Conservation (phyloP, 2,888 invertebrate genomes). For the Caenorhabditis sinica region DNA sequence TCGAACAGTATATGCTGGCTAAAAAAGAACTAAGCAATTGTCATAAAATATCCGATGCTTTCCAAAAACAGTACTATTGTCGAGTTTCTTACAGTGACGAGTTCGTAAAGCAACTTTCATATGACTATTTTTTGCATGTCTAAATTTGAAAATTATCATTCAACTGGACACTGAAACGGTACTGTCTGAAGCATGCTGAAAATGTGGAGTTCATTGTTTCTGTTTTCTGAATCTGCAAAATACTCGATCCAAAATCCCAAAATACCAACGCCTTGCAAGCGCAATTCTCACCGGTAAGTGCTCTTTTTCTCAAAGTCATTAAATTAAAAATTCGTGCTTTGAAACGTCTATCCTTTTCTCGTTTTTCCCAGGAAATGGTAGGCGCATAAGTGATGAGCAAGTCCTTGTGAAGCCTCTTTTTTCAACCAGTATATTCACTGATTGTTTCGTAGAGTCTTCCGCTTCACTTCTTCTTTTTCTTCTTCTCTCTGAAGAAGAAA, state of each 20-base stretch:
- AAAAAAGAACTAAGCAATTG: no score
- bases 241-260: background rate
- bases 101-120: no score
- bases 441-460: constrained; percentile 59
- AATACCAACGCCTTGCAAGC: background rate
- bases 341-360: constrained; percentile 21
- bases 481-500: constrained; percentile 23
- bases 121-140: no score
- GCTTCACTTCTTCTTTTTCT: constrained; percentile 46
- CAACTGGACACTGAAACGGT: background rate
- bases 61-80: no score
- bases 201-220: constrained; percentile 28
- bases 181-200: background rate
- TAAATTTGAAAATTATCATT: background rate
- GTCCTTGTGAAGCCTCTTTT: constrained; percentile 35
- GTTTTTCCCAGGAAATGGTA: constrained; percentile 64
- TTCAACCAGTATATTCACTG: constrained; percentile 37
- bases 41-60: no score
- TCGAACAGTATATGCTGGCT: no score
- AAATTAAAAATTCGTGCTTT: constrained; percentile 27
- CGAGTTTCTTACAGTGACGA: no score
- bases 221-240: constrained; percentile 2
- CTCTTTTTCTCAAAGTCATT: constrained; percentile 35
- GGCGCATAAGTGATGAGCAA: constrained; percentile 60
- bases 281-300: constrained; percentile 22